phyloP scores from a whole-genome alignment of 2,113 vertebrate species.

The Ciconia maguari region DNA sequence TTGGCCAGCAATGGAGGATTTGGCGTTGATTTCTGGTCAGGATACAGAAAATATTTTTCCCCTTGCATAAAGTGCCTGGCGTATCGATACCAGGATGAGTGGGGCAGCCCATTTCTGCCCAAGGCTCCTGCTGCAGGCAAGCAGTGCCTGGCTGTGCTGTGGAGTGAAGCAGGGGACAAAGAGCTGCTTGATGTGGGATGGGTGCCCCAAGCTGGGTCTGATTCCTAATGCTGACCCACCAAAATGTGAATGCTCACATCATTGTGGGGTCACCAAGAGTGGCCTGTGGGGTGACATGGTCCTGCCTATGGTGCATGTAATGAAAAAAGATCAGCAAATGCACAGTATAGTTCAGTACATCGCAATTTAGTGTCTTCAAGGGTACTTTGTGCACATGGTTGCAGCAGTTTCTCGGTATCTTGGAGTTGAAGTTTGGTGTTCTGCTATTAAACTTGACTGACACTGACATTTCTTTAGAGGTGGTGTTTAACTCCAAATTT shows the following conservation, averaged over 20 bases:
- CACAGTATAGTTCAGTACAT: background rate
- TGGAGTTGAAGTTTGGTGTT: background rate
- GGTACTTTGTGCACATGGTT: background rate
- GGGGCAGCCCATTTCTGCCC: background rate
- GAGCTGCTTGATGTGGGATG: accelerated
- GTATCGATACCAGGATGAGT: background rate
- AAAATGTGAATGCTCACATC: background rate
- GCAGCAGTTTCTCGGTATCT: background rate
- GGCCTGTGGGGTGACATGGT: background rate
- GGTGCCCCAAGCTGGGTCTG: background rate
- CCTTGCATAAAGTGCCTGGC: background rate
- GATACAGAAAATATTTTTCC: background rate
- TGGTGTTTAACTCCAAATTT: background rate
- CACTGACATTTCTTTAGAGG: background rate
- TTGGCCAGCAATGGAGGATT: background rate
- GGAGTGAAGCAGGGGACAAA: background rate
- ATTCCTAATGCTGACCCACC: background rate
- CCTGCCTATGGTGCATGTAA: background rate
- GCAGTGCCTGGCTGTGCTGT: background rate
- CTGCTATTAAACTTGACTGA: background rate
- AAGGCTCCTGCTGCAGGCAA: accelerated
- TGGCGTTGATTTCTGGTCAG: background rate
- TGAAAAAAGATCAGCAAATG: background rate
- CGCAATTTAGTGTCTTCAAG: background rate
- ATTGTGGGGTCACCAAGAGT: background rate